phyloP scores from a whole-genome alignment of 2,113 vertebrate species.

The Leptodactylus fuscus region DNA sequence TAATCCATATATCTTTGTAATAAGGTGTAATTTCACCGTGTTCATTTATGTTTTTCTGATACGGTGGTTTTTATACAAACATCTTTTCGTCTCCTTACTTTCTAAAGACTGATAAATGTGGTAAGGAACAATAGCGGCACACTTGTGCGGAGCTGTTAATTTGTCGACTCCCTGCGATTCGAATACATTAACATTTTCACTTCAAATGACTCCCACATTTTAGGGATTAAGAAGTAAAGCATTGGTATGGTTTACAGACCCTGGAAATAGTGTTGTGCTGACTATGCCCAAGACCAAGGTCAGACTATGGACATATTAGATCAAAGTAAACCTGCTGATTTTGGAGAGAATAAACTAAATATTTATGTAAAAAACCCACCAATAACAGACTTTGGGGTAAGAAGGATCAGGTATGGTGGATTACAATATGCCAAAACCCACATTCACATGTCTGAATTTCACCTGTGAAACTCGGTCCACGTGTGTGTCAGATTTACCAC shows the following conservation, averaged over 20 bases:
- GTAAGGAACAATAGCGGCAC: slow-evolving; percentile 52
- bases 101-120: slow-evolving; percentile 66
- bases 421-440: no score
- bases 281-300: neutral
- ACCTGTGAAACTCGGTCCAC: no score
- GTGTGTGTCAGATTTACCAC: no score
- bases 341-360: neutral
- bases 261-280: slow-evolving; percentile 20
- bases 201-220: slow-evolving; percentile 71
- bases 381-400: no score
- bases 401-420: no score
- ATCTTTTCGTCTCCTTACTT: slow-evolving; percentile 43
- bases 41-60: neutral
- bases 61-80: slow-evolving; percentile 38
- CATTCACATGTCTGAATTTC: no score
- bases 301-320: neutral
- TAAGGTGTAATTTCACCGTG: neutral
- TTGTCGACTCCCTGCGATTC: slow-evolving; percentile 67
- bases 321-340: neutral
- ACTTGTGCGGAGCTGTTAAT: slow-evolving; percentile 63
- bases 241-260: slow-evolving; percentile 62
- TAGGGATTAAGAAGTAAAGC: slow-evolving; percentile 72
- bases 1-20: neutral
- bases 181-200: slow-evolving; percentile 75
- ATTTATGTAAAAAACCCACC: no score